These are phyloP conservation scores for Andrena marginata DNA, from an alignment of 2,888 invertebrate genomes.

Conservation along the genomic window DNA sequence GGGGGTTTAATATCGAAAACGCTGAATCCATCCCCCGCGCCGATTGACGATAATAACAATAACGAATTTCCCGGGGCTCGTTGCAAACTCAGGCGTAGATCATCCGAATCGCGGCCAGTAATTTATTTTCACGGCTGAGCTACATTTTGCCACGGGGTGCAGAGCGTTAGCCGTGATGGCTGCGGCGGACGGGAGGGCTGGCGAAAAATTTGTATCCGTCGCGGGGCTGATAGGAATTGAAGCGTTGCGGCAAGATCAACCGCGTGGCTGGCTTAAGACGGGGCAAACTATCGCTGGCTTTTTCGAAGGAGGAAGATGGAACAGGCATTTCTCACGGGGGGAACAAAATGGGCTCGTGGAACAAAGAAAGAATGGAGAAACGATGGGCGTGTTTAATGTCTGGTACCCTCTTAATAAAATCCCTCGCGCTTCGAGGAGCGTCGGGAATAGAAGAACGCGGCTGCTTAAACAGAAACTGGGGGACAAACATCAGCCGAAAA, in stretches of 20 bases:
- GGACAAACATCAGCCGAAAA: conserved; percentile 38
- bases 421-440: conserved; percentile 78
- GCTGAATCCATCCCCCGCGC: conserved; percentile 53
- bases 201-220: conserved; percentile 53
- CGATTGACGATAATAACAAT: conserved; percentile 60
- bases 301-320: not conserved
- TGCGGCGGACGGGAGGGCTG: not conserved
- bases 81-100: conserved; percentile 28
- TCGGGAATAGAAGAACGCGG: conserved; percentile 73
- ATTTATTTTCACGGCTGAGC: conserved; percentile 44
- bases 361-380: conserved; percentile 62
- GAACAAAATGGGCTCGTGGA: conserved; percentile 37
- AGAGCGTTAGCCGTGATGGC: no score
- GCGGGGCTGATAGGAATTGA: conserved; percentile 23
- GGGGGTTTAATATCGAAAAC: conserved; percentile 63
- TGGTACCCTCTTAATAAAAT: conserved; percentile 79
- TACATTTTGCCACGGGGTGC: conserved; percentile 21
- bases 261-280: conserved; percentile 13
- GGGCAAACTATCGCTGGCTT: conserved; percentile 9
- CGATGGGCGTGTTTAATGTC: conserved; percentile 72
- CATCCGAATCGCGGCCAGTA: conserved; percentile 45
- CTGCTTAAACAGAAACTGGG: conserved; percentile 24
- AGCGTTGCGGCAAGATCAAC: conserved; percentile 23
- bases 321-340: conserved; percentile 25
- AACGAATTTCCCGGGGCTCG: conserved; percentile 38